phyloP scores from a whole-genome alignment of 2,113 vertebrate genomes.

The Ctenomys sociabilis region DNA sequence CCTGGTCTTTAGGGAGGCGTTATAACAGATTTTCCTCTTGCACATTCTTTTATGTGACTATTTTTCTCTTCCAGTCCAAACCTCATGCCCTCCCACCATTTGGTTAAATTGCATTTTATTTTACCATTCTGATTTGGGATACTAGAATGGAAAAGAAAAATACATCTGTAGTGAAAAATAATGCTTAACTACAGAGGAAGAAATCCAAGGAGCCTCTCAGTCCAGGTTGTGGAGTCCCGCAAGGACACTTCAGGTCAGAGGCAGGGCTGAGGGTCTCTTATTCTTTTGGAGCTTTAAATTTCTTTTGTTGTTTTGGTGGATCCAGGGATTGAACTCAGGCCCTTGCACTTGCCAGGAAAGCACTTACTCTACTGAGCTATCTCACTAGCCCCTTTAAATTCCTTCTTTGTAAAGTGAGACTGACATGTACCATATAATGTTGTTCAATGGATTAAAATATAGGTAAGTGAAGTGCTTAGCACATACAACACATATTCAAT shows the following conservation, averaged over 20 bases:
- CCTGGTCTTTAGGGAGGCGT: background rate
- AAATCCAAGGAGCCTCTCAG: background rate
- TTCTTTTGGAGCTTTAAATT: background rate
- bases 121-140: background rate
- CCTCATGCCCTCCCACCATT: background rate
- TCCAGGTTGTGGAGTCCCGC: background rate
- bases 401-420: background rate
- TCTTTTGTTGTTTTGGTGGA: too few species aligned
- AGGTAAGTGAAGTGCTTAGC: background rate
- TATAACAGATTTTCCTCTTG: background rate
- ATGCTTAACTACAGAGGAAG: background rate
- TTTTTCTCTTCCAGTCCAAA: background rate
- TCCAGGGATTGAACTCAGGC: too few species aligned
- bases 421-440: background rate
- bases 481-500: background rate
- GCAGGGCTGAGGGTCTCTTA: background rate
- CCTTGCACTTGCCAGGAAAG: too few species aligned
- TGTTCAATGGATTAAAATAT: background rate
- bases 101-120: background rate
- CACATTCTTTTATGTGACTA: background rate
- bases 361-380: too few species aligned
- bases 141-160: background rate
- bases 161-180: background rate
- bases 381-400: too few species aligned
- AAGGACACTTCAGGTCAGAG: background rate